Base-by-base conservation (phyloP, 2,113 vertebrate species). In the Hippocampus mohnikei region DNA sequence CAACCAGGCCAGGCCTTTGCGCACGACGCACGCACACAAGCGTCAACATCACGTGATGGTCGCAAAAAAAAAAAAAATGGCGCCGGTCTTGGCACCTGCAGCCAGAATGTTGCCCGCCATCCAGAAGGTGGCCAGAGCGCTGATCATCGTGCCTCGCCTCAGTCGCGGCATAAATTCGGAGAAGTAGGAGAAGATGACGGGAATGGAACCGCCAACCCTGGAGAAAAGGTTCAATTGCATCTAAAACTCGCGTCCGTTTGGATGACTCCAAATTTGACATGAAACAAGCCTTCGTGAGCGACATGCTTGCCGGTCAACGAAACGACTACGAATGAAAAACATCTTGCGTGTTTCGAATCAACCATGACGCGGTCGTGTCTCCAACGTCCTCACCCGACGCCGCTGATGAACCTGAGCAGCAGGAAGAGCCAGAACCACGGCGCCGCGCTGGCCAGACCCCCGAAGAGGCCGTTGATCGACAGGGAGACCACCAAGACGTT, bases 151-250 rank as follows among this genome's bases (percentile, higher is more conserved):
- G 0, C 91, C 92, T 77, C 92, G 89, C 60, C 74, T 87, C 72
- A 78, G 46, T 3, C 89, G 77, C 1, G 92, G 92, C 85, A 93
- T 91, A 48, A 93, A 93, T 85, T 93, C 92, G 0, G 92, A 91
- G 81, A 93, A 93, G 86, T 93, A 93, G 8, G 92, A 93, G 88
- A 93, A 93, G 74, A 93, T 90, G 40, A 93, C 91, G 0, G 92
- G 92, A 52, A 93, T 87, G 1, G 92, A 93, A 3, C 92, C 92
- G 0, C 92, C 92, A 0, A 93, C 92, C 59, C 92, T 93, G 55
- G 72, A 82, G 73, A 77, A 42, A 27, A 48, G 29, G 8, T 76
- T 68, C 3, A 50, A 11, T 44, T 44, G 2, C 29, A 33, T 33
- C 29, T 33, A 33, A 33, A 33, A 33, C 29, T 0, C 4, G 29